These are phyloP conservation scores for Elanoides forficatus DNA, from an alignment of 2,113 vertebrate genomes.

Conservation along the genomic window DNA sequence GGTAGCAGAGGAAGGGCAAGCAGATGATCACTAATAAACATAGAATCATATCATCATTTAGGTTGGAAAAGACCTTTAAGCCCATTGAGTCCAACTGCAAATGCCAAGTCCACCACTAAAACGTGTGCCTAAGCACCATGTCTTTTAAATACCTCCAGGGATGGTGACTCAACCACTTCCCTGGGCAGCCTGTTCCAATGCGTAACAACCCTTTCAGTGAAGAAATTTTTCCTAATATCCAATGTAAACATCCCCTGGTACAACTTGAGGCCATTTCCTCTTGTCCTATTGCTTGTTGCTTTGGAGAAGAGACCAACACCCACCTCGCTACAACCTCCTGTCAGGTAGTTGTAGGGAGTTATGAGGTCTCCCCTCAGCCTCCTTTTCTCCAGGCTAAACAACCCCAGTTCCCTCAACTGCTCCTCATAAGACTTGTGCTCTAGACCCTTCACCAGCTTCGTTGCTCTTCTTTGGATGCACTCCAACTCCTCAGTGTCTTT, in stretches of 20 bases:
- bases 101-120: not conserved
- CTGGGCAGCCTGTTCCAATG: not conserved
- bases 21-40: constrained; percentile 17
- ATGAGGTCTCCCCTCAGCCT: not conserved
- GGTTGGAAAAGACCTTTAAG: not conserved
- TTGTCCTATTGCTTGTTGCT: accelerated
- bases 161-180: not conserved
- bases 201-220: not conserved
- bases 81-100: accelerated
- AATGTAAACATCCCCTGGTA: not conserved
- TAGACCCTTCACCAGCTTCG: too few relatives aligned
- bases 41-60: not conserved
- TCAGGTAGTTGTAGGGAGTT: accelerated
- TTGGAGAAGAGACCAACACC: not conserved
- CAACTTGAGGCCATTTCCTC: not conserved
- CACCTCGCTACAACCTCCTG: not conserved
- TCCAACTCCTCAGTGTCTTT: too few relatives aligned
- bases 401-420: not conserved
- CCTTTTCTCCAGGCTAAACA: not conserved
- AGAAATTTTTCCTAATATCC: not conserved
- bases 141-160: not conserved
- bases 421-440: not conserved
- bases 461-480: too few relatives aligned
- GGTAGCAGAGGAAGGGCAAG: constrained; percentile 22
- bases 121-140: accelerated